Conservation (phyloP, 2,797 vertebrate genomes). For the Phylloscopus collybita region DNA sequence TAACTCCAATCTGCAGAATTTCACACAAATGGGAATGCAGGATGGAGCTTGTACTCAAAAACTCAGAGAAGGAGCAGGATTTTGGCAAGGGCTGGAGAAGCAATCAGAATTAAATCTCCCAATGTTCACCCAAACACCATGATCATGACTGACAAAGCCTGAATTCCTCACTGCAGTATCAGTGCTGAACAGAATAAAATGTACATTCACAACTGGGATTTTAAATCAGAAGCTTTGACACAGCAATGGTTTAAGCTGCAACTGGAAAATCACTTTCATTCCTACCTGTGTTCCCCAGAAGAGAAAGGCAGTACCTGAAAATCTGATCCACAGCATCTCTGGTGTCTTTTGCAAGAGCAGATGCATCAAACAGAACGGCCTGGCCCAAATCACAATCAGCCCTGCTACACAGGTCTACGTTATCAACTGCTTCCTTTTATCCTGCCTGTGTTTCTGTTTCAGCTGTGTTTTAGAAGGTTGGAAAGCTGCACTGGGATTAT, state of each 20-base stretch:
- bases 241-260: background rate
- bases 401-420: background rate
- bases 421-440: background rate
- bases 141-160: background rate
- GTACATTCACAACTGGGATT: background rate
- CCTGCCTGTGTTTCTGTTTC: background rate
- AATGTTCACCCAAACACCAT: background rate
- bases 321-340: background rate
- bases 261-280: background rate
- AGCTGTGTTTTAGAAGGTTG: conserved; percentile 1
- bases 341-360: background rate
- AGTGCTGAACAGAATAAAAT: background rate
- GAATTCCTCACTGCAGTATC: background rate
- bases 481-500: background rate
- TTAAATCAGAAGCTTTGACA: background rate
- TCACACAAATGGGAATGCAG: rapidly evolving
- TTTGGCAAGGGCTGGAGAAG: background rate
- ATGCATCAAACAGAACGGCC: background rate
- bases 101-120: background rate
- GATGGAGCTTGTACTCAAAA: background rate
- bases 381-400: background rate
- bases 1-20: background rate
- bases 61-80: background rate
- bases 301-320: background rate
- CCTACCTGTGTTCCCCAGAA: background rate